Evolutionary conservation across 2,888 invertebrate genomes (phyloP), one percentile per base, ranked within the genome.

Genomic region (Urechis unicinctus): DNA sequence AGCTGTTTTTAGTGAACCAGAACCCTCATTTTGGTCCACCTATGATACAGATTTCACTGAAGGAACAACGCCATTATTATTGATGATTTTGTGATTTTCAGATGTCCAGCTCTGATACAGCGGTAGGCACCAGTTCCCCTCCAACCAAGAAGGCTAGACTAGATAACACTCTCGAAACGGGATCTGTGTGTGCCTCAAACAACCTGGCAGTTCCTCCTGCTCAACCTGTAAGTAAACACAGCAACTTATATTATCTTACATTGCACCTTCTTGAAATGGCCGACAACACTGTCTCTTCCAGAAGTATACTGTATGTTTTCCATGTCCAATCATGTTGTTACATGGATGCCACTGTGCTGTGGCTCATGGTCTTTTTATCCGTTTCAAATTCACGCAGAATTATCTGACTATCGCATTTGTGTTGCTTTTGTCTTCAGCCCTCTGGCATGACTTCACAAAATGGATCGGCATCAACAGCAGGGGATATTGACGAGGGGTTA

Each of bases 401-500:
- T n/a, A n/a, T n/a, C n/a, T n/a, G n/a, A n/a, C n/a, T n/a, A n/a
- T n/a, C n/a, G n/a, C n/a, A n/a, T n/a, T n/a, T n/a, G n/a, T n/a
- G n/a, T n/a, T n/a, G n/a, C n/a, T n/a, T n/a, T n/a, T n/a, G n/a
- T n/a, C n/a, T n/a, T n/a, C n/a, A n/a, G n/a, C n/a, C n/a, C n/a
- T n/a, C n/a, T n/a, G n/a, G n/a, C n/a, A n/a, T n/a, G n/a, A n/a
- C n/a, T n/a, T n/a, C n/a, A n/a, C n/a, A n/a, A n/a, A 73, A 72
- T 66, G 70, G 71, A 51, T 54, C 61, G 48, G 64, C 66, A 13
- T 58, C 62, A 43, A 59, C 53, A 36, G 36, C 36, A 9, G 17
- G 17, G 9, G 72, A 73, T n/a, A 78, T 80, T 64, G 81, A 81
- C 71, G 79, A 80, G 63, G 72, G 79, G 50, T 70, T 81, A 29